Conservation (phyloP, 2,113 vertebrate genomes). For the Ivindomyrus marchei region DNA sequence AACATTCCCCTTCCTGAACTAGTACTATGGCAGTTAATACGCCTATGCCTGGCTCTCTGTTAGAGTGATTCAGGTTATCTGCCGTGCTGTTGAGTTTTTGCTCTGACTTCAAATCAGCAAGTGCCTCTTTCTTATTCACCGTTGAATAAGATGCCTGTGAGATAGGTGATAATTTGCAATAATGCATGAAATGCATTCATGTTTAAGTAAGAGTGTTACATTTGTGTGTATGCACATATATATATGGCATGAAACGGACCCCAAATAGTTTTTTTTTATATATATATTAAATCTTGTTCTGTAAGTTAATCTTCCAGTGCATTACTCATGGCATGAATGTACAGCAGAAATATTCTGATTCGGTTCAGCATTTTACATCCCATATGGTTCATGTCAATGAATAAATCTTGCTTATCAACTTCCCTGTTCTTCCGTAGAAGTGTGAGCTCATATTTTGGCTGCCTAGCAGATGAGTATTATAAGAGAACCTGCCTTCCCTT, state of each 20-base stretch:
- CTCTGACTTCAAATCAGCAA: no score
- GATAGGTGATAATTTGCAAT: no score
- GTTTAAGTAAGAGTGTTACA: background rate
- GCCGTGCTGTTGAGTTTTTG: no score
- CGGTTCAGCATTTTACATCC: background rate
- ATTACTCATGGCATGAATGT: conserved; percentile 3
- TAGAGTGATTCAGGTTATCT: no score
- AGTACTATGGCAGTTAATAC: no score
- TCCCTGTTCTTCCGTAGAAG: background rate
- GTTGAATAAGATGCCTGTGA: no score
- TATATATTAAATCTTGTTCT: background rate
- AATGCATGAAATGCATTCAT: background rate
- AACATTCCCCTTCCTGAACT: no score
- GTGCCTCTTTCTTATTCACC: no score
- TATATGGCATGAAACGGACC: no score
- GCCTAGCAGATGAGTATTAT: background rate
- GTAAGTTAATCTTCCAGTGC: background rate
- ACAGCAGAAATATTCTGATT: background rate
- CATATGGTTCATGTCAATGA: background rate
- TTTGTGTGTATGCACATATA: no score
- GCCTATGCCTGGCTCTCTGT: no score
- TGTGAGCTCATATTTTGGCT: background rate
- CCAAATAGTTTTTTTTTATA: no score
- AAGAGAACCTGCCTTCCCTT: background rate
- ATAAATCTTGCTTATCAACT: background rate